Base-by-base conservation (phyloP, 1,140 invertebrate species). In the Dendroctonus ponderosae region DNA sequence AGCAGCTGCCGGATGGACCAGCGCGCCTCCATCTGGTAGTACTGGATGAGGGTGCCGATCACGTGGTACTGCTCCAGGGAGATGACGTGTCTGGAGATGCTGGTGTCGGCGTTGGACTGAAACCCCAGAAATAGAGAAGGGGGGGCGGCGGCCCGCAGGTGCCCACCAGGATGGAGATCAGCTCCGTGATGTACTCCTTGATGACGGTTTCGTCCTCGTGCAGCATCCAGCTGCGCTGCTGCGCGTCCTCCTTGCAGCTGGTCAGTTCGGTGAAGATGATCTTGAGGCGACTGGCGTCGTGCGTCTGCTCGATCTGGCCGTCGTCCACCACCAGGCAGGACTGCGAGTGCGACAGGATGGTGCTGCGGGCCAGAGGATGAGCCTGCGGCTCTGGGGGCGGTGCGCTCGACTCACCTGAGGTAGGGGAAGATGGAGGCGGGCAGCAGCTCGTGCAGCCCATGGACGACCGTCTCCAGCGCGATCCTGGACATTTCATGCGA, bases 21-120 rank as follows among this genome's bases (percentile, higher is more conserved):
- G 71, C 92, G 83, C 4, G 90, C 87, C 80, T 96, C 93, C 93
- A 95, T 94, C 81, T 95, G 92, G 79, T 95, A 96, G 83, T 93
- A 96, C 70, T 93, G 87, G 54, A 93, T 89, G 49, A 96, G 79
- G 68, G 88, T 88, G 42, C 84, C 86, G 7, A 93, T 87, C 69
- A 88, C 87, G 60, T 86, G 84, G 73, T 92, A 93, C 38, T 88
- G 84, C 78, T 92, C 88, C 69, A 85, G 85, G 67, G 86, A 87
- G 71, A 94, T 83, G 50, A 92, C 86, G 76, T 90, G 86, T 71
- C 87, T 86, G 39, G 89, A 90, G 56, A 93, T 90, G 76, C 87
- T 89, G 52, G 88, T 84, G 80, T 93, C 91, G 0, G 91, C 91
- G 81, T 93, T 92, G n/a, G 87, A 89, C 89, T 93, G 43, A 38